Evolutionary conservation across 2,888 invertebrate species (phyloP), one percentile per base, ranked within the genome.

Genomic region (Molorchus minor): DNA sequence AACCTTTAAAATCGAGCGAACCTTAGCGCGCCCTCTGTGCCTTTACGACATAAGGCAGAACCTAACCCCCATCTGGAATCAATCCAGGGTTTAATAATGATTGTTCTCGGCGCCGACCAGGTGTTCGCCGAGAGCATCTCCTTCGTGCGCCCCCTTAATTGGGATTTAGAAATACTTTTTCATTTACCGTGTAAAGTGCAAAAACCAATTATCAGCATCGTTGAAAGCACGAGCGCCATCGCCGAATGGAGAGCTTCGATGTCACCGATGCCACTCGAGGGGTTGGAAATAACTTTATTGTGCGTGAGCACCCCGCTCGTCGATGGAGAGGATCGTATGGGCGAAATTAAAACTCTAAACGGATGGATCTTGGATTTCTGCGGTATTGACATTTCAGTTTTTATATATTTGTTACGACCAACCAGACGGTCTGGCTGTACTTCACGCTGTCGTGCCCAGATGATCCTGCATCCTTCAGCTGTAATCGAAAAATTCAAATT

Each of bases 231-330:
- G 17, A 30, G 56, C 62, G 62, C 67, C 68, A 71, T 72, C 65
- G 69, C 60, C 60, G 71, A 73, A 72, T 73, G 71, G 73, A 73
- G 71, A 73, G 67, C 67, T 12, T 4, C 64, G 71, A 69, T 72
- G 72, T 74, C 71, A 71, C 69, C 71, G 72, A 72, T 74, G 73
- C 72, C 68, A 70, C 71, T 64, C 65, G 67, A 69, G 71, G 73
- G 71, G 71, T 67, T 68, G 68, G 69, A 73, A 72, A 74, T 74
- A 71, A 73, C 71, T 71, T 71, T 68, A 71, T 74, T 72, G 71
- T 71, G 70, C 66, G 65, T 70, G 61, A 63, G 63, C 59, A 56
- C 54, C 36, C n/a, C 35, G 49, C 35, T 56, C 56, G 19, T 59
- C 56, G 59, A 56, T 47, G 58, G 19, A 58, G 65, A 56, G 62